These are phyloP conservation scores for Coecobrya sp. DNA, from an alignment of 2,888 invertebrate genomes.

Conservation along the genomic window DNA sequence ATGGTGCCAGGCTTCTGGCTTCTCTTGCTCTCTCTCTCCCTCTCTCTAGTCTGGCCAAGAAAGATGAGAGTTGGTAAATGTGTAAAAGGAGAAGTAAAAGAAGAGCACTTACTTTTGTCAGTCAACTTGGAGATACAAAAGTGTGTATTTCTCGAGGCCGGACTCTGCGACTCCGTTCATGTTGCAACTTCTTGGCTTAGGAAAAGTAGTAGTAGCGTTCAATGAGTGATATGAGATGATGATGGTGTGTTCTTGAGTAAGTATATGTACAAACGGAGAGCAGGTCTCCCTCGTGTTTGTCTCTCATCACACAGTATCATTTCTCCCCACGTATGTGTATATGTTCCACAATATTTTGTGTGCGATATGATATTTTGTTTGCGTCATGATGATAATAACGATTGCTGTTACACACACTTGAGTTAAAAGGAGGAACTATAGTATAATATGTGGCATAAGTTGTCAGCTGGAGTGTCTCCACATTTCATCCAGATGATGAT, in stretches of 20 bases:
- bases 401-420: slow-evolving; percentile 36
- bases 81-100: slow-evolving; percentile 62
- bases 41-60: slow-evolving; percentile 69
- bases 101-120: slow-evolving; percentile 77
- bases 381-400: slow-evolving; percentile 14
- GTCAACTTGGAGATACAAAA: slow-evolving; percentile 35
- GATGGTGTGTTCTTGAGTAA: too few relatives aligned
- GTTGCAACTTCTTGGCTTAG: slow-evolving; percentile 16
- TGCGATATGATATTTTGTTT: slow-evolving; percentile 56
- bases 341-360: not conserved
- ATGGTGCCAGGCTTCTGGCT: slow-evolving; percentile 82
- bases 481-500: slow-evolving; percentile 42
- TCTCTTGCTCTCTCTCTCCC: slow-evolving; percentile 25
- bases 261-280: too few relatives aligned
- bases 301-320: slow-evolving; percentile 24
- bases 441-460: slow-evolving; percentile 33
- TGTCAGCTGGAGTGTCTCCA: slow-evolving; percentile 58
- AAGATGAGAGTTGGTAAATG: slow-evolving; percentile 70
- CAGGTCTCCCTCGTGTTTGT: slow-evolving; percentile 2
- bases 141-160: slow-evolving; percentile 60
- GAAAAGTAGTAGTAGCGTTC: not conserved
- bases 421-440: slow-evolving; percentile 34
- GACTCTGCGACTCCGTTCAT: slow-evolving; percentile 65
- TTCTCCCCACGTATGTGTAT: slow-evolving; percentile 22
- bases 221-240: not conserved